Evolutionary conservation across 2,888 invertebrate species (phyloP).

Genomic region (Lithophane socia): DNA sequence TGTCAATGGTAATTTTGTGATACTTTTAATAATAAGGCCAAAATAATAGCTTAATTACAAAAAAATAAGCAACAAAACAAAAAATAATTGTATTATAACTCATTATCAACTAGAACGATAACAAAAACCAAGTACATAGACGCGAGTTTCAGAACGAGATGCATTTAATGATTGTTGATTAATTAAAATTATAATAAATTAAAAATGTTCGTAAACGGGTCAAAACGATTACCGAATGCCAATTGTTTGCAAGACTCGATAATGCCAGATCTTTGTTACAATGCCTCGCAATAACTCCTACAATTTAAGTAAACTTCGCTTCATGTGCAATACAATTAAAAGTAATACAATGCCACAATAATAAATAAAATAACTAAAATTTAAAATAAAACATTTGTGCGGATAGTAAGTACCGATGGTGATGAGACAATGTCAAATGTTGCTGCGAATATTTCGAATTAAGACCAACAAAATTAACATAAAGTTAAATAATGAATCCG

Average conservation of each 20-base stretch:
- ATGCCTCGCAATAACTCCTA: slow-evolving; percentile 66
- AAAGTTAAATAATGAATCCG: slow-evolving; percentile 25
- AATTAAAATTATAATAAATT: slow-evolving; percentile 61
- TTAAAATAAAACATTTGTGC: slow-evolving; percentile 83
- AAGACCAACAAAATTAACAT: slow-evolving; percentile 47
- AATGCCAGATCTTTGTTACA: slow-evolving; percentile 69
- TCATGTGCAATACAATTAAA: slow-evolving; percentile 74
- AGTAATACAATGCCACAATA: slow-evolving; percentile 80
- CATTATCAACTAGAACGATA: slow-evolving; percentile 82
- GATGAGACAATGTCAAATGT: slow-evolving; percentile 51
- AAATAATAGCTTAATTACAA: slow-evolving; percentile 74
- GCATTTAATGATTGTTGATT: slow-evolving; percentile 63
- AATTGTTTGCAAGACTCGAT: slow-evolving; percentile 64
- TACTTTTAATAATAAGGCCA: slow-evolving; percentile 65
- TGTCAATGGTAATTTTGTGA: slow-evolving; percentile 66
- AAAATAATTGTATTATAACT: slow-evolving; percentile 72
- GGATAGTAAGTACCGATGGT: slow-evolving; percentile 85
- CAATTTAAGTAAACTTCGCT: slow-evolving; percentile 87
- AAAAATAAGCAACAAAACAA: slow-evolving; percentile 84
- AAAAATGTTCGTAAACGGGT: slow-evolving; percentile 47
- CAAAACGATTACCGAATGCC: slow-evolving; percentile 44
- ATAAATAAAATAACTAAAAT: slow-evolving; percentile 80
- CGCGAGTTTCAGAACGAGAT: slow-evolving; percentile 83
- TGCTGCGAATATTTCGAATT: slow-evolving; percentile 54
- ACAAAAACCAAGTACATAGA: slow-evolving; percentile 83